Base-by-base conservation (phyloP, 1,140 invertebrate species). In the Drosophila suzukii region DNA sequence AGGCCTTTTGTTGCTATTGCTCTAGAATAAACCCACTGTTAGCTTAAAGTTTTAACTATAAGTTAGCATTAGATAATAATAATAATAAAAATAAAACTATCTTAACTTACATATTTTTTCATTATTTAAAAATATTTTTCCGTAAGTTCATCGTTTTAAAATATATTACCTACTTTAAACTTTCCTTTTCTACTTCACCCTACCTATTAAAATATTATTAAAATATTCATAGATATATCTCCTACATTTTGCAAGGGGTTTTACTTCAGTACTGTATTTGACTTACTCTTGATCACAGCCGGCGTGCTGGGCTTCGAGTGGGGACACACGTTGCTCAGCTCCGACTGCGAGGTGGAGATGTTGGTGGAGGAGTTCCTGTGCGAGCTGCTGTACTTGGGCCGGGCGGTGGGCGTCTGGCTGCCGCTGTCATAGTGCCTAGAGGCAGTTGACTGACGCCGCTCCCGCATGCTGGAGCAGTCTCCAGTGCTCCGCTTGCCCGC, bases 291-390 rank as follows among this genome's bases (percentile, higher is more conserved):
- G 10, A 81, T 73, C 10, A 90, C 62, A 15, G 78, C 84, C 20
- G 84, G 85, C 7, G 80, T 90, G 17, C 70, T 70, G 38, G 85
- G 75, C 46, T 90, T 90, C 49, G 57, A 84, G 67, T 92, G 91
- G 4, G 91, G 91, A 62, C 91, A 92, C 43, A 79, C 80, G 59
- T 91, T 92, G 75, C 90, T 92, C 41, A 92, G 63, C 70, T 92
- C 92, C 39, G 76, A 88, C 41, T 92, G 91, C 6, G 92, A 92
- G 44, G 82, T 85, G 54, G 91, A 90, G 46, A 92, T 88, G 54
- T 92, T 91, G 43, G 89, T 91, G 36, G 79, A 85, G 55, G 91
- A 92, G 50, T 92, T 92, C 24, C 81, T 80, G 55, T 89, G 86
- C 38, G 89, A 84, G 63, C 72, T 85, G 53, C 78, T 76, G 55